Percentiles rank a stretch among this genome's conserved stretches.
Conservation (phyloP, 2,797 vertebrate genomes). For the Lutjanus argentimaculatus region DNA sequence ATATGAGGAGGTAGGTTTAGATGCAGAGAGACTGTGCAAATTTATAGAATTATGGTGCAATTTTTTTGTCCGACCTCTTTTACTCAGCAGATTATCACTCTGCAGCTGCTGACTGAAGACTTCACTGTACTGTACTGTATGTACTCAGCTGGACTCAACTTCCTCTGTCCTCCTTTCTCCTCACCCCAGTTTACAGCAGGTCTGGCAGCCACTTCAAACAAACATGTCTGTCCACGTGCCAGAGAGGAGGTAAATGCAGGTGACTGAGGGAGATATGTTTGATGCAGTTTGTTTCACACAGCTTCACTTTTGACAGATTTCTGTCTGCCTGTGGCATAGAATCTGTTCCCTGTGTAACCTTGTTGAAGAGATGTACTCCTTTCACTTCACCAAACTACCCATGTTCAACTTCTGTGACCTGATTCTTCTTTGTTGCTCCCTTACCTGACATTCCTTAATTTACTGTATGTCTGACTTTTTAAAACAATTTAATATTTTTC, state of each 20-base stretch:
- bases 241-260: constrained; percentile 39
- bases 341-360: neutral
- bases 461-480: neutral
- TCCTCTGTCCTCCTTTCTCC: constrained; percentile 48
- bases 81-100: constrained; percentile 42
- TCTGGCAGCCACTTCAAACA: constrained; percentile 70
- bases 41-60: constrained; percentile 28
- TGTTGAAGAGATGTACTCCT: neutral
- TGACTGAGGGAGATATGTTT: constrained; percentile 40
- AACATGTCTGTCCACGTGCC: constrained; percentile 21
- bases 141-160: constrained; percentile 71
- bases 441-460: neutral
- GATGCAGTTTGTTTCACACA: constrained; percentile 15
- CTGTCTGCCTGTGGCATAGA: neutral
- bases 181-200: constrained; percentile 50
- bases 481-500: neutral
- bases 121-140: constrained; percentile 51
- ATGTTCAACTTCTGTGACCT: neutral
- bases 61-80: constrained; percentile 39
- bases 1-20: constrained; percentile 11
- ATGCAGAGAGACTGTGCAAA: constrained; percentile 10
- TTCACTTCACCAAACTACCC: neutral
- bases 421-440: neutral
- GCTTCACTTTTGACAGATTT: neutral
- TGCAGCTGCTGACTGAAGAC: constrained; percentile 64